phyloP scores from a whole-genome alignment of 2,888 invertebrate genomes.

The Aethes cnicana region DNA sequence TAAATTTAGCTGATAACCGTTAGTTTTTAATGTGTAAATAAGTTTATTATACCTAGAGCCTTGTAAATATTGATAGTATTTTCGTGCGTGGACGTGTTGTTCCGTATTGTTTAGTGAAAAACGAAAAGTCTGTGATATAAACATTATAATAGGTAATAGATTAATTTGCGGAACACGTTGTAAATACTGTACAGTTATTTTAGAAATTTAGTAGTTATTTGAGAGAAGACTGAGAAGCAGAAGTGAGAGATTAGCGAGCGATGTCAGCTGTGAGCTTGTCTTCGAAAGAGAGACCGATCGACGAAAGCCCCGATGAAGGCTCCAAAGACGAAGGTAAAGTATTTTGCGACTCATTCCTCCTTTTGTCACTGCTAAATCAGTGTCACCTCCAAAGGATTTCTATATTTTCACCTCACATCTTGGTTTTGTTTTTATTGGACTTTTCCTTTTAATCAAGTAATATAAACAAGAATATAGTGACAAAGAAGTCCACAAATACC shows the following conservation, averaged over 20 bases:
- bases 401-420: constrained; percentile 9
- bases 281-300: constrained; percentile 76
- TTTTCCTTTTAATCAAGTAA: constrained; percentile 3
- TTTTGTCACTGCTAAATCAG: not conserved
- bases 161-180: constrained; percentile 78
- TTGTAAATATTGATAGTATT: constrained; percentile 81
- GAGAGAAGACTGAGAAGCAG: constrained; percentile 78
- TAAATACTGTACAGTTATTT: constrained; percentile 80
- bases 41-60: constrained; percentile 78
- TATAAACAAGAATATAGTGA: constrained; percentile 11
- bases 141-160: constrained; percentile 80
- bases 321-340: constrained; percentile 70
- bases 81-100: constrained; percentile 83
- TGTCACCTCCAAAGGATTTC: not conserved
- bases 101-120: constrained; percentile 81
- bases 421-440: constrained; percentile 21
- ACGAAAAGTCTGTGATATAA: constrained; percentile 85
- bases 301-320: constrained; percentile 70
- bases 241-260: constrained; percentile 68
- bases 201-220: constrained; percentile 78
- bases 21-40: constrained; percentile 82
- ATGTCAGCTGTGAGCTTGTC: constrained; percentile 81
- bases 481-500: not conserved
- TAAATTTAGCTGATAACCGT: constrained; percentile 79
- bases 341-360: constrained; percentile 17